phyloP scores from a whole-genome alignment of 1,140 invertebrate species.

The Bombus difficillimus region DNA sequence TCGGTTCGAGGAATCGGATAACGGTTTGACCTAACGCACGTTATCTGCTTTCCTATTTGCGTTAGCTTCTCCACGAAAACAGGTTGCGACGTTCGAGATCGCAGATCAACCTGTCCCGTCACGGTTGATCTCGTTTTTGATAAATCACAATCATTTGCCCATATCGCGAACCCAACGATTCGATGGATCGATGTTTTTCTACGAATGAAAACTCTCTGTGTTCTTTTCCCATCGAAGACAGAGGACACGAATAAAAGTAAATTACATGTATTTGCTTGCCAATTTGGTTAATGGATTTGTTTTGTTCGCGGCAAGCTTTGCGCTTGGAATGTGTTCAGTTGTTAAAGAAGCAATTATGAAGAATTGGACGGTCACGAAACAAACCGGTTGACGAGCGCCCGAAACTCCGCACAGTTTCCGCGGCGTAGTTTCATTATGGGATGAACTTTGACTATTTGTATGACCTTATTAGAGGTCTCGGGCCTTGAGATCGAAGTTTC shows the following conservation, averaged over 20 bases:
- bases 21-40: constrained; percentile 17
- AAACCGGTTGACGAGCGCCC: background rate
- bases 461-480: constrained; percentile 27
- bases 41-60: too few relatives aligned
- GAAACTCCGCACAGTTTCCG: constrained; percentile 17
- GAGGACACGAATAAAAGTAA: background rate
- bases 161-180: background rate
- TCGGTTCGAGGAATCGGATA: constrained; percentile 16
- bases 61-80: background rate
- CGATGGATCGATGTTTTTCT: background rate
- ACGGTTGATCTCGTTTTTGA: background rate
- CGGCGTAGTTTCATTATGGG: constrained; percentile 11
- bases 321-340: background rate
- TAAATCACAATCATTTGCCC: background rate
- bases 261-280: background rate
- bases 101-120: background rate
- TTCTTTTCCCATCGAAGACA: background rate
- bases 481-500: constrained; percentile 23
- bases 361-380: background rate
- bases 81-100: background rate
- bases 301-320: background rate
- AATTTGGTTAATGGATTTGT: background rate
- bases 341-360: background rate
- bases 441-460: constrained; percentile 41
- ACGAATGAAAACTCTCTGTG: background rate